Evolutionary conservation across 2,113 vertebrate species (phyloP).

Genomic region (Chaetodon trifascialis): DNA sequence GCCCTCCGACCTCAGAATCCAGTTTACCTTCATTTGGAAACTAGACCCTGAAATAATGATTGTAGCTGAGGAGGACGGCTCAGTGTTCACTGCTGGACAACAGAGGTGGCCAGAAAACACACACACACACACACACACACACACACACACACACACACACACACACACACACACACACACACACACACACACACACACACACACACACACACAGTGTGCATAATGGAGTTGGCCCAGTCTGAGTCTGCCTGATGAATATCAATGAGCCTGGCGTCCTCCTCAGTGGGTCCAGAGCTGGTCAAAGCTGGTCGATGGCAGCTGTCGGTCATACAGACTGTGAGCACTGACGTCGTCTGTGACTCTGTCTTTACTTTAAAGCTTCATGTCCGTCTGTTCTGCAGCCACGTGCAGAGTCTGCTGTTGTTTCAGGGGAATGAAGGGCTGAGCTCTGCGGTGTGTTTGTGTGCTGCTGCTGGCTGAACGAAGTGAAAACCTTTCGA

Average conservation of each 20-base stretch:
- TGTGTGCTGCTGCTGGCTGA: no score
- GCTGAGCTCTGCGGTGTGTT: no score
- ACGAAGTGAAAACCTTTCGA: no score
- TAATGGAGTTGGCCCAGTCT: conserved; percentile 17
- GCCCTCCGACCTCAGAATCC: no score
- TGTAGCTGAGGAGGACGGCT: no score
- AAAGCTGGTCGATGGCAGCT: neutral
- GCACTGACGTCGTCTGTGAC: neutral
- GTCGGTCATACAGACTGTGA: neutral
- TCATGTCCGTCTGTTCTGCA: no score
- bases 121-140: neutral
- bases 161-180: conserved; percentile 8
- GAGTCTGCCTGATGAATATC: conserved; percentile 24
- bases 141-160: conserved; percentile 1
- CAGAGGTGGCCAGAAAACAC: neutral
- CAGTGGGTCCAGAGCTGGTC: neutral
- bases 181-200: neutral
- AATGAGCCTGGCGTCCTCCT: conserved; percentile 4
- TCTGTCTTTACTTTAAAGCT: no score
- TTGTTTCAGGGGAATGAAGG: no score
- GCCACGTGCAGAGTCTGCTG: no score
- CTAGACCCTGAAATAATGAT: no score
- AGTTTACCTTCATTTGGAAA: no score
- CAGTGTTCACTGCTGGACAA: neutral
- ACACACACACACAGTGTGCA: conserved; percentile 10